Evolutionary conservation across 2,113 vertebrate species (phyloP).

Genomic region (Mormyrus iriodes): DNA sequence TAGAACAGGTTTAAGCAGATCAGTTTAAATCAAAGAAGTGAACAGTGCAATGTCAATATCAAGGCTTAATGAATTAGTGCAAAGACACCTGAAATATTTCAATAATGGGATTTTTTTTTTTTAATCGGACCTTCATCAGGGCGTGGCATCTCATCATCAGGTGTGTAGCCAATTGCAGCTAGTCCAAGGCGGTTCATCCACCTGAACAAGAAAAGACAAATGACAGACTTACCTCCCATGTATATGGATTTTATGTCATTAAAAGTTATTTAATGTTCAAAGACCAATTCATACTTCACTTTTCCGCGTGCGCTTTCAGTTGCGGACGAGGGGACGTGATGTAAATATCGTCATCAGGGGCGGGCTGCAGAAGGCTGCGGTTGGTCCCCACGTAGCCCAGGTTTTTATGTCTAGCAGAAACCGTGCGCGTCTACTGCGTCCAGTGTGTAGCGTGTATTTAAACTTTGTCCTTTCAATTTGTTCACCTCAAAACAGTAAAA

Average conservation of each 20-base stretch:
- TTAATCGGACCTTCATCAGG: constrained; percentile 78
- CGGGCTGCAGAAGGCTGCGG: too few relatives aligned
- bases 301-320: too few relatives aligned
- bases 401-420: too few relatives aligned
- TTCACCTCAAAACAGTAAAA: too few relatives aligned
- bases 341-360: too few relatives aligned
- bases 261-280: not conserved
- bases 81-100: not conserved
- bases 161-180: constrained; percentile 84
- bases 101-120: not conserved
- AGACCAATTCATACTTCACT: too few relatives aligned
- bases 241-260: not conserved
- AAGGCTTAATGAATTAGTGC: not conserved
- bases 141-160: constrained; percentile 81
- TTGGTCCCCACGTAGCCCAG: too few relatives aligned
- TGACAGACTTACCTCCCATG: not conserved
- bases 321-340: too few relatives aligned
- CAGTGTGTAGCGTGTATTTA: too few relatives aligned
- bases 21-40: not conserved
- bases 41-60: not conserved
- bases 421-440: too few relatives aligned
- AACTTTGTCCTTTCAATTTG: too few relatives aligned
- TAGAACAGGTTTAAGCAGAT: not conserved
- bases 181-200: constrained; percentile 90
- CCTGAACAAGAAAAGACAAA: constrained; percentile 44